Evolutionary conservation across 2,888 invertebrate genomes (phyloP).

Genomic region (Drosophila siamana): DNA sequence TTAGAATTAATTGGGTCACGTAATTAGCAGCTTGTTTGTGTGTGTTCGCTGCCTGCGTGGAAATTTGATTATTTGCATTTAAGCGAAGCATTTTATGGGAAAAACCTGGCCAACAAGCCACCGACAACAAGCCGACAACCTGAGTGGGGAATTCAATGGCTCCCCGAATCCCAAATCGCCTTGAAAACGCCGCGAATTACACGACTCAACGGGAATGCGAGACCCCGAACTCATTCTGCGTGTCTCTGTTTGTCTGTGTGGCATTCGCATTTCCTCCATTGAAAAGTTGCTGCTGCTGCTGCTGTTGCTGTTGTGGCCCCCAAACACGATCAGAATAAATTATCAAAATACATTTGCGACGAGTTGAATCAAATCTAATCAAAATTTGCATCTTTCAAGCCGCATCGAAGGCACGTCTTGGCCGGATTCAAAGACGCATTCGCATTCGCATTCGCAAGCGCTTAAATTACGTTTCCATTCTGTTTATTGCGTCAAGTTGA

Average conservation of each 20-base stretch:
- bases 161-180: constrained; percentile 38
- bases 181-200: constrained; percentile 36
- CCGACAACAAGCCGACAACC: constrained; percentile 19
- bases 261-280: constrained; percentile 11
- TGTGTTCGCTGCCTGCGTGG: constrained; percentile 13
- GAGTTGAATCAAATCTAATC: constrained; percentile 15
- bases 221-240: neutral
- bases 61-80: constrained; percentile 62
- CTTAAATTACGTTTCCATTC: neutral
- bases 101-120: constrained; percentile 19
- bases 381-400: constrained; percentile 15
- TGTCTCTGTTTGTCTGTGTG: no score
- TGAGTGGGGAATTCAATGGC: constrained; percentile 26
- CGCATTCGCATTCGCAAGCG: neutral
- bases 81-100: constrained; percentile 31
- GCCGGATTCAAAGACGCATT: neutral
- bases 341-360: constrained; percentile 10
- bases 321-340: constrained; percentile 26
- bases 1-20: constrained; percentile 76
- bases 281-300: neutral
- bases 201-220: constrained; percentile 22
- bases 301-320: neutral
- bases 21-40: constrained; percentile 65
- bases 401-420: neutral
- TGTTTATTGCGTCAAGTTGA: neutral